Conservation (phyloP, 2,888 invertebrate species). For the Euphydryas editha region DNA sequence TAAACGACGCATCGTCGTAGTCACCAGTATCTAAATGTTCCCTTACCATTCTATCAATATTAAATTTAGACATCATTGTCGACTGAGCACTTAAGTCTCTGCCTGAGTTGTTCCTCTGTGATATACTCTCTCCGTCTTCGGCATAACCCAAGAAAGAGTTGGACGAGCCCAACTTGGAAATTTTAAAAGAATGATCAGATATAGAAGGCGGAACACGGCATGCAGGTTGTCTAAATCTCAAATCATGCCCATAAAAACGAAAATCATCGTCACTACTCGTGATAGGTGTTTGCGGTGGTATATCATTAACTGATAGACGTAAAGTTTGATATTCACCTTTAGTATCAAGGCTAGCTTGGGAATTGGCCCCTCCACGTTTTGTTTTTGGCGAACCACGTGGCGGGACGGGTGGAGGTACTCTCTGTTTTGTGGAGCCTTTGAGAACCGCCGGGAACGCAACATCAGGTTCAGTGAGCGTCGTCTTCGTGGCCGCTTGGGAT, state of each 20-base stretch:
- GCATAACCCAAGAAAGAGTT: conserved; percentile 70
- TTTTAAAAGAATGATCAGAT: conserved; percentile 68
- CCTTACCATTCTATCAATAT: conserved; percentile 66
- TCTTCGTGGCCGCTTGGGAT: conserved; percentile 61
- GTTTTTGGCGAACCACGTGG: conserved; percentile 91
- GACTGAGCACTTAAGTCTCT: conserved; percentile 71
- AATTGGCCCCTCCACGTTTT: conserved; percentile 79
- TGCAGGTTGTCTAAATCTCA: conserved; percentile 72
- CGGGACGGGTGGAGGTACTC: conserved; percentile 94
- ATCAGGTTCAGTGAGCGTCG: conserved; percentile 76
- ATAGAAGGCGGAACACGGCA: conserved; percentile 67
- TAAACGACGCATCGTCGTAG: conserved; percentile 71
- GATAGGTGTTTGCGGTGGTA: conserved; percentile 68
- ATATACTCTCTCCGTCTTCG: conserved; percentile 71
- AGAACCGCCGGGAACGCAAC: conserved; percentile 89
- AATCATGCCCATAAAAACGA: conserved; percentile 76
- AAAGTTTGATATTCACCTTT: conserved; percentile 79
- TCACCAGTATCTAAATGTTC: conserved; percentile 74
- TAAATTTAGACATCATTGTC: conserved; percentile 77
- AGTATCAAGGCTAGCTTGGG: conserved; percentile 68
- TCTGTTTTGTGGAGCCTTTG: conserved; percentile 88
- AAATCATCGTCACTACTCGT: conserved; percentile 77
- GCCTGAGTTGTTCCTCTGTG: conserved; percentile 62
- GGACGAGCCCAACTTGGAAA: conserved; percentile 67
- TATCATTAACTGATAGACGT: conserved; percentile 69